Conservation (phyloP, 2,888 invertebrate genomes). For the Horisme vitalbata region DNA sequence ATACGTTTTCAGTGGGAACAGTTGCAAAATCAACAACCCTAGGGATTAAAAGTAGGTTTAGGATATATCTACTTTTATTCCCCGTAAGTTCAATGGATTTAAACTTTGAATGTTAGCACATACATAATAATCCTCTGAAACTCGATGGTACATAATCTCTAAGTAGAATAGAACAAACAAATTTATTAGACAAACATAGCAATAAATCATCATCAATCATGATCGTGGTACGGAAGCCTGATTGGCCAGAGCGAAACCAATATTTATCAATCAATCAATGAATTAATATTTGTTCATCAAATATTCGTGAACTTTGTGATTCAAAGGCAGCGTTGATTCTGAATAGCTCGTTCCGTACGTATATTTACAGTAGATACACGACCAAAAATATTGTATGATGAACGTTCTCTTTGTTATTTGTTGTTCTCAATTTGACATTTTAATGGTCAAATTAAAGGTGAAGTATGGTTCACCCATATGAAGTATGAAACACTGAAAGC, state of each 20-base stretch:
- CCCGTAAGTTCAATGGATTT: no score
- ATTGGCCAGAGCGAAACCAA: not conserved
- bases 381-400: not conserved
- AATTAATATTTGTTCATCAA: slow-evolving; percentile 8
- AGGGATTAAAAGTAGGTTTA: no score
- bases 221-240: not conserved
- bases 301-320: slow-evolving; percentile 5
- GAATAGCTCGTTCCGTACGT: not conserved
- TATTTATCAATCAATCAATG: slow-evolving; percentile 10
- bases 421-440: no score
- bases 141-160: not conserved
- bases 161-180: not conserved
- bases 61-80: no score
- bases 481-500: no score
- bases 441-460: no score
- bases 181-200: not conserved
- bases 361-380: not conserved
- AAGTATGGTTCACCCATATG: no score
- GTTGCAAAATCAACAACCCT: no score
- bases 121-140: no score
- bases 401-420: no score
- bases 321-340: not conserved
- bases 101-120: no score
- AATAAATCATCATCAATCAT: slow-evolving; percentile 18
- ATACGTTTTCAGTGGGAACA: no score